These are phyloP conservation scores for Melanotaenia boesemani DNA, from an alignment of 2,797 vertebrate genomes.

Conservation along the genomic window DNA sequence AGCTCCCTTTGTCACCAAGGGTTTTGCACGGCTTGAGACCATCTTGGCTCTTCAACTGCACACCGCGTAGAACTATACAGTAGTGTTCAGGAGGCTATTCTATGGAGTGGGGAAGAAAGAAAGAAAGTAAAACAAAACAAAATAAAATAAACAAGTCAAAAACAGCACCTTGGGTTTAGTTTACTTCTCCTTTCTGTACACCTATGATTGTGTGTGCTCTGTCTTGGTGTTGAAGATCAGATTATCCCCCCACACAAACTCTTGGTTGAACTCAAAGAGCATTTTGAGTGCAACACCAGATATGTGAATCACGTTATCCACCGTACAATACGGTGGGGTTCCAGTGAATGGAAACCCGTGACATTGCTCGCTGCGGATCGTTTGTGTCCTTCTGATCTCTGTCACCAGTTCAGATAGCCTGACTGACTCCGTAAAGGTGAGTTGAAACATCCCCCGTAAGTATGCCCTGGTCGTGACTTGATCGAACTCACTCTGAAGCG, in stretches of 20 bases:
- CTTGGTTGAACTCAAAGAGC: neutral
- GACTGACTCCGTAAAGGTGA: rapidly evolving
- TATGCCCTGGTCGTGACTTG: neutral
- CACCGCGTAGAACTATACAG: too few relatives aligned
- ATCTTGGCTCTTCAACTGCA: too few relatives aligned
- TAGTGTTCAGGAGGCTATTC: too few relatives aligned
- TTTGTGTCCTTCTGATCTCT: neutral
- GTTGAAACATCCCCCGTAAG: neutral
- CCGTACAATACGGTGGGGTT: slow-evolving; percentile 19
- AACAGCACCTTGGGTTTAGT: too few relatives aligned
- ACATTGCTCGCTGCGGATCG: rapidly evolving
- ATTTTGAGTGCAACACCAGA: rapidly evolving
- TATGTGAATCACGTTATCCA: slow-evolving; percentile 23
- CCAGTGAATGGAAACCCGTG: neutral
- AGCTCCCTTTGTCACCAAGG: too few relatives aligned
- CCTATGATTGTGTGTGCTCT: neutral
- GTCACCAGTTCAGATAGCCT: slow-evolving; percentile 17
- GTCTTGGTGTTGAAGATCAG: slow-evolving; percentile 20
- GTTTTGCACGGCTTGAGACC: too few relatives aligned
- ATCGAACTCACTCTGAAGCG: neutral
- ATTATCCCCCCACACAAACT: slow-evolving; percentile 25
- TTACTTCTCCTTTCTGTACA: rapidly evolving
- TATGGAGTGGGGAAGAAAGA: too few relatives aligned
- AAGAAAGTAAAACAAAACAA: too few relatives aligned
- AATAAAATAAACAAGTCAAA: too few relatives aligned